Conservation (phyloP, 2,888 invertebrate species). For the Himalopsyche tibetana region DNA sequence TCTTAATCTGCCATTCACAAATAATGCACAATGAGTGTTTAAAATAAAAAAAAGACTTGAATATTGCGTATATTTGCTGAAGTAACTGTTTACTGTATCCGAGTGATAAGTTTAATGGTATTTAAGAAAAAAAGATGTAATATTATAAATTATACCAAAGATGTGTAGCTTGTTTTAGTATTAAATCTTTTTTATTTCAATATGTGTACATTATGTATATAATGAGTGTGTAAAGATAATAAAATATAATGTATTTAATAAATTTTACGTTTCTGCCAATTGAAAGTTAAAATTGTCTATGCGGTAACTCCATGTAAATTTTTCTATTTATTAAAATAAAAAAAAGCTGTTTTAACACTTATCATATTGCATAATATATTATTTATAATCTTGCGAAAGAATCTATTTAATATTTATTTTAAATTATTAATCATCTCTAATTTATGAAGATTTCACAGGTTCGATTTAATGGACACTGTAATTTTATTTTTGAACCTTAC, state of each 20-base stretch:
- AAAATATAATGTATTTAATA: constrained; percentile 31
- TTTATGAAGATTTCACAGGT: too few species aligned
- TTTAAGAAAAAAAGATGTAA: constrained; percentile 23
- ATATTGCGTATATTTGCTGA: constrained; percentile 14
- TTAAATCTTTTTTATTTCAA: constrained; percentile 35
- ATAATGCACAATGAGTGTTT: constrained; percentile 29
- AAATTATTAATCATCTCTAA: too few species aligned
- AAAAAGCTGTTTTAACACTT: neutral
- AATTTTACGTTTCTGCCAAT: neutral
- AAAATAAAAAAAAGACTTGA: constrained; percentile 15
- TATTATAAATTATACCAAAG: constrained; percentile 46
- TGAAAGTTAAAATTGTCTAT: neutral
- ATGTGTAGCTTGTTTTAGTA: constrained; percentile 33
- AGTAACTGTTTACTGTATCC: neutral
- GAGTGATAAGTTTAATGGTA: constrained; percentile 14
- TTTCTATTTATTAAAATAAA: constrained; percentile 34
- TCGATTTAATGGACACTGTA: too few species aligned
- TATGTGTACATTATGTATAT: constrained; percentile 17
- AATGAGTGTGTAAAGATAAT: neutral
- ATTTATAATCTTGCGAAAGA: constrained; percentile 9
- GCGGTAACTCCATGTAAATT: neutral
- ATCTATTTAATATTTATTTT: constrained; percentile 31
- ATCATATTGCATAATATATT: neutral
- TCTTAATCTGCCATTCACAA: constrained; percentile 40
- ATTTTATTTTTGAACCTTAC: too few species aligned